Conservation (phyloP, 2,797 vertebrate species). For the Lacerta agilis region DNA sequence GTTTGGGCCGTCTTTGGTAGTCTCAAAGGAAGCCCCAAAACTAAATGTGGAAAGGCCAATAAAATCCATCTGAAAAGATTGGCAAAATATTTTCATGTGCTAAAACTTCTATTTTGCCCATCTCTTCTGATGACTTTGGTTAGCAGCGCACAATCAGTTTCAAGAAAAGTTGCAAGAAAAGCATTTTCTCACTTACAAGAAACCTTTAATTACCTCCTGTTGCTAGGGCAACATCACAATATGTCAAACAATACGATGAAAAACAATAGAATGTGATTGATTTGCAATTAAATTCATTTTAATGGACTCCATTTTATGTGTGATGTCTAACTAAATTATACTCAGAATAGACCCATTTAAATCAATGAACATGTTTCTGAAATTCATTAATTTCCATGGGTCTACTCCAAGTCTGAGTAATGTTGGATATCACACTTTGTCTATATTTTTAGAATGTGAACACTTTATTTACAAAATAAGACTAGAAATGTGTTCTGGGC, state of each 20-base stretch:
- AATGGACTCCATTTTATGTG: background rate
- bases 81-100: background rate
- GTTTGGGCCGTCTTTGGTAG: background rate
- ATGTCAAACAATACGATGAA: background rate
- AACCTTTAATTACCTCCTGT: constrained; percentile 6
- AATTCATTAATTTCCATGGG: background rate
- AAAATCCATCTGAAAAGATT: constrained; percentile 6
- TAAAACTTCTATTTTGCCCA: background rate
- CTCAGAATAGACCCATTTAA: too few relatives aligned
- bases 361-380: too few relatives aligned
- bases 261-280: background rate
- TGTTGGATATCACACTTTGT: too few relatives aligned
- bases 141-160: background rate
- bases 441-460: too few relatives aligned
- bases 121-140: background rate
- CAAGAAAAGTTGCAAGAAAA: background rate
- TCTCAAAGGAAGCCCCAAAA: background rate
- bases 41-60: background rate
- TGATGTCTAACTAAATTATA: too few relatives aligned
- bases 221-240: constrained; percentile 23
- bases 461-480: too few relatives aligned
- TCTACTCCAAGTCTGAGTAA: too few relatives aligned
- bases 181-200: background rate
- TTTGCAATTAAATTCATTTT: background rate
- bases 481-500: too few relatives aligned